Evolutionary conservation across 2,888 invertebrate species (phyloP), one percentile per base, ranked within the genome.

Genomic region (Agrotis segetum): DNA sequence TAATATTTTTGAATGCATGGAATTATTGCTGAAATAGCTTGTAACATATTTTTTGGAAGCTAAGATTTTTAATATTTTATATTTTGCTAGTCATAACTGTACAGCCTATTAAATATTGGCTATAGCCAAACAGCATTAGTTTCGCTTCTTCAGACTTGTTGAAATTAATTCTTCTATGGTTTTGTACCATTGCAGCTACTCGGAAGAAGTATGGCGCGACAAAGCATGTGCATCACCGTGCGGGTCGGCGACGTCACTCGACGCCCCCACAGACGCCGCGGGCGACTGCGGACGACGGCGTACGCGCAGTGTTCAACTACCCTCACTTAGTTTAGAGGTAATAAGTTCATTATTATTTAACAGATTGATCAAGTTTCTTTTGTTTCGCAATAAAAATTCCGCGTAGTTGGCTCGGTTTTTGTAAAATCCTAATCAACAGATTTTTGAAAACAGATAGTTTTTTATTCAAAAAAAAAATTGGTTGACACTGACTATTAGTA

Each of bases 131-230:
- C 34, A 40, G 40, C 40, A 29, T 29, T 14, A 29, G 9, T 49
- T 34, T 34, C 17, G 9, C 17, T 34, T 6, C 5, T 19, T 17
- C 29, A 65, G 9, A 17, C 5, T 59, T 17, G 14, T 58, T n/a
- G 4, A 3, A 14, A 14, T 40, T 67, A 4, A 1, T 67, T 56
- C 2, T 29, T 17, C 55, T 46, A 40, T 9, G 17, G 1, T 44
- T 3, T 67, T 19, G 2, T 19, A n/a, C 17, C 5, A 4, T 44
- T 69, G 34, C 87, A 96, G 96, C 77, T 96, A 95, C 73, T 95
- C 95, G 0, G 96, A 96, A 74, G 95, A 95, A 64, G 94, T 94
- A 74, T 94, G 93, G 92, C 94, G 94, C 50, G 94, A 93, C 3
- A 88, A 88, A 55, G 81, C 71, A 50, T 93, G 93, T 79, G 90